Evolutionary conservation across 1,140 invertebrate genomes (phyloP), one percentile per base, ranked within the genome.

Genomic region (Drosophila erecta): DNA sequence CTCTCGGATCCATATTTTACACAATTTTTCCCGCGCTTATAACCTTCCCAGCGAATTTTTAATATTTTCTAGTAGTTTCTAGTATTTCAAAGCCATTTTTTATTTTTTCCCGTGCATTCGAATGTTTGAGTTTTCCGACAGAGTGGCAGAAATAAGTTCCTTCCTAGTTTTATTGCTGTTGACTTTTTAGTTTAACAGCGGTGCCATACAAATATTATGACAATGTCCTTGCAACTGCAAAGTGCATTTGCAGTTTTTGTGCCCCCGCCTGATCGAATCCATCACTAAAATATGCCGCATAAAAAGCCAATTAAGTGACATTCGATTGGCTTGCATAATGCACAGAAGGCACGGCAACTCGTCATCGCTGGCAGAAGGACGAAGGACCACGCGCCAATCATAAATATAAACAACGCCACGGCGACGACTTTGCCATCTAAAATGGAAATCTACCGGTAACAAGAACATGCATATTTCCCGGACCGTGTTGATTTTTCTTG

Each of bases 401-500:
- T 73, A 80, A 77, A 55, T 72, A 81, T 57, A 60, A 84, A 75
- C 80, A 76, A 71, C 44, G 46, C 53, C 46, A 47, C 55, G 57
- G 37, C 56, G 38, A 53, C 58, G 60, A 65, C 50, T 66, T 38
- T 67, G 65, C 66, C 83, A 86, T 86, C 83, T 86, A 86, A 86
- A 86, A 81, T 86, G 83, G 70, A 83, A 86, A 86, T 86, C 83
- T 87, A 71, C 74, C 75, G 83, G 69, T 86, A 87, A 76, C 81
- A 87, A 87, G 75, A 49, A 87, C 74, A 86, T 87, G 83, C 79
- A 86, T 76, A 83, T 83, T 79, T 81, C 75, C 56, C 78, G 75
- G 65, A 75, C 76, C 81, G 83, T 87, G 83, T 87, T 86, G 83
- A 86, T 83, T 86, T 86, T 44, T 51, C 60, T 65, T 49, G 65